Percentiles rank a stretch among this genome's conserved stretches.
These are phyloP conservation scores for Cataglyphis livida DNA, from an alignment of 2,888 invertebrate genomes.

Conservation along the genomic window DNA sequence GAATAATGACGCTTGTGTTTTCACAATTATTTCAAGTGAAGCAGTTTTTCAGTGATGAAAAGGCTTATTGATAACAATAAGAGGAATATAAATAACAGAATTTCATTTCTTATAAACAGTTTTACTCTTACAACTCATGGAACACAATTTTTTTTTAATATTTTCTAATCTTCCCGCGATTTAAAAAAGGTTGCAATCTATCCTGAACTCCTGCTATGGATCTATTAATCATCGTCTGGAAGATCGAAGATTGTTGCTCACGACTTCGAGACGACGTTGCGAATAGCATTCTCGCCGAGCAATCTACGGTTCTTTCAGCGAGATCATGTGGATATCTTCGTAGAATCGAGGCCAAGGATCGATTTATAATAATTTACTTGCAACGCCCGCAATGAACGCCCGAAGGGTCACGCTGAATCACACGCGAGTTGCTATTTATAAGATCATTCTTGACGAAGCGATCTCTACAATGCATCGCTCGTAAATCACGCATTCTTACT, in stretches of 20 bases:
- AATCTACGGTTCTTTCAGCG: conserved; percentile 46
- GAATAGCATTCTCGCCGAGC: conserved; percentile 29
- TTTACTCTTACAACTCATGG: not conserved
- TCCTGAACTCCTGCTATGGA: not conserved
- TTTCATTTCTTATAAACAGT: not conserved
- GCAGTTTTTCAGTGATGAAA: not conserved
- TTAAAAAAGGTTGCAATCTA: not conserved
- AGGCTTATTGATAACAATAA: not conserved
- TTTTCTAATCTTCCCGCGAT: conserved; percentile 16
- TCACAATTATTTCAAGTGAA: no score
- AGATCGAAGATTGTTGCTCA: conserved; percentile 44
- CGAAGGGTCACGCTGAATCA: conserved; percentile 53
- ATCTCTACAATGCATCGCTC: conserved; percentile 57
- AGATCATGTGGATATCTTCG: conserved; percentile 25
- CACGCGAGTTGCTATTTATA: conserved; percentile 62
- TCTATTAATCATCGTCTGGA: conserved; percentile 58
- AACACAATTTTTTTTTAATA: not conserved
- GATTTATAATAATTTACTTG: conserved; percentile 65
- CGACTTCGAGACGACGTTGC: conserved; percentile 18
- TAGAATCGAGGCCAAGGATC: conserved; percentile 55
- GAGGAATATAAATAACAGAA: not conserved
- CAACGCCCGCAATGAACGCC: conserved; percentile 32
- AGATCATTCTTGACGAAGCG: conserved; percentile 54
- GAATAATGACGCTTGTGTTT: conserved; percentile 24
- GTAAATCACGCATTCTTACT: conserved; percentile 69